Base-by-base conservation (phyloP, 2,797 vertebrate species). In the Holocentrus rufus region DNA sequence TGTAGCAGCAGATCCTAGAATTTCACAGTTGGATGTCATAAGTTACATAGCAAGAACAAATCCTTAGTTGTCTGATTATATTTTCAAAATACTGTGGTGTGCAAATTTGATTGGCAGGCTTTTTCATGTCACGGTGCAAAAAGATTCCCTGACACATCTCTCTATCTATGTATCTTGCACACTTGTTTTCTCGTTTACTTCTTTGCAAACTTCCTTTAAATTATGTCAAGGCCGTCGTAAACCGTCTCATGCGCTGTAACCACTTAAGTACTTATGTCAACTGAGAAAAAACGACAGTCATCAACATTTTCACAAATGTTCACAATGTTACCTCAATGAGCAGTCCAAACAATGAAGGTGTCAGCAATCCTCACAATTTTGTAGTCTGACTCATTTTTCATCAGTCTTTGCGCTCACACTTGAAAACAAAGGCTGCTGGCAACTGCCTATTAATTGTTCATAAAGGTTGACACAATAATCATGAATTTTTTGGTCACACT, bases 321-420 rank as follows among this genome's bases (percentile, higher is more conserved):
- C 17, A 59, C 1, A 42, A 3, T 53, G 58, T 61, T 27, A 42
- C 36, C 17, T 65, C 31, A 39, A 34, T n/a, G 56, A 67, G 54
- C 25, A 50, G 70, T 69, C 2, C 17, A 54, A 69, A 73, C 53
- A 54, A 54, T 63, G 22, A 67, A 54, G 23, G 17, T 36, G 15
- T 72, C 17, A 69, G 58, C 34, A 49, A 63, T 70, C 65, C 42
- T 61, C 52, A 30, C 47, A 71, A 15, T 63, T 63, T 70, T 54
- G 7, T 7, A n/a, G 20, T 9, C 23, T 25, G 49, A 63, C 56
- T 31, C 15, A 53, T 68, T 61, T 67, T 53, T 57, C 20, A 7
- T 55, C 65, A 77, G 0, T 27, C 7, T 46, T 50, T 52, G 49
- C 49, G 23, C 8, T 52, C 20, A 2, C 49, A 52, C 2, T 34